A percentile compares a stretch with the other conserved stretches of the same genome.
Evolutionary conservation across 2,113 vertebrate species (phyloP).

Genomic region (Pristiophorus japonicus): DNA sequence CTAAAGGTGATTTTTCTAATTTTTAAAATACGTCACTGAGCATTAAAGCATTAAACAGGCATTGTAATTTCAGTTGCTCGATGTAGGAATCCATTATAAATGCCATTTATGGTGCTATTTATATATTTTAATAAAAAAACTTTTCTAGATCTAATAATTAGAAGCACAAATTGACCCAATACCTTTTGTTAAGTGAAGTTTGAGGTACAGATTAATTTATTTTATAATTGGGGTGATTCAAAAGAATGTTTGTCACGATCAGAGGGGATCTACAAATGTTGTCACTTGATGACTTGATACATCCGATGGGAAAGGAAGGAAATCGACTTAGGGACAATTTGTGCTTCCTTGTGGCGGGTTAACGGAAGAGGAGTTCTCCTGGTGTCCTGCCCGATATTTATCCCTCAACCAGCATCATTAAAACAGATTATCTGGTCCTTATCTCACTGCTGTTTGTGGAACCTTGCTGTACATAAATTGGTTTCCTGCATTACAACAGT

Average conservation of each 20-base stretch:
- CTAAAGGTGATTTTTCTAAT: slow-evolving; percentile 69
- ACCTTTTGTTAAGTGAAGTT: not conserved
- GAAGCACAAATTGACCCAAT: not conserved
- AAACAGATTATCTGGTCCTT: not conserved
- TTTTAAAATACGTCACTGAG: not conserved
- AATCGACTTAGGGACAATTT: not conserved
- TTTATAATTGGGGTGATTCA: not conserved
- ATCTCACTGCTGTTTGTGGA: not conserved
- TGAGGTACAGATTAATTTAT: not conserved
- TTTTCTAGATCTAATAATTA: not conserved
- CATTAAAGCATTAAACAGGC: not conserved
- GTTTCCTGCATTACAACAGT: too few species aligned
- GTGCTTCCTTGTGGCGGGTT: not conserved
- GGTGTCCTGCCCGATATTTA: not conserved
- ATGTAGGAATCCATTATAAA: not conserved
- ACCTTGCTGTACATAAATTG: not conserved
- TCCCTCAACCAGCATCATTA: not conserved
- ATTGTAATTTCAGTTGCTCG: slow-evolving; percentile 22
- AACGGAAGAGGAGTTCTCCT: not conserved
- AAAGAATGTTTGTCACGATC: not conserved
- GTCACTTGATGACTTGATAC: not conserved
- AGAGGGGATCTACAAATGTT: not conserved
- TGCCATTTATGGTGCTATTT: not conserved
- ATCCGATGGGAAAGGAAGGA: not conserved
- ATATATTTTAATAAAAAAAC: too few species aligned